Conservation (phyloP, 2,113 vertebrate genomes). For the Cololabis saira region DNA sequence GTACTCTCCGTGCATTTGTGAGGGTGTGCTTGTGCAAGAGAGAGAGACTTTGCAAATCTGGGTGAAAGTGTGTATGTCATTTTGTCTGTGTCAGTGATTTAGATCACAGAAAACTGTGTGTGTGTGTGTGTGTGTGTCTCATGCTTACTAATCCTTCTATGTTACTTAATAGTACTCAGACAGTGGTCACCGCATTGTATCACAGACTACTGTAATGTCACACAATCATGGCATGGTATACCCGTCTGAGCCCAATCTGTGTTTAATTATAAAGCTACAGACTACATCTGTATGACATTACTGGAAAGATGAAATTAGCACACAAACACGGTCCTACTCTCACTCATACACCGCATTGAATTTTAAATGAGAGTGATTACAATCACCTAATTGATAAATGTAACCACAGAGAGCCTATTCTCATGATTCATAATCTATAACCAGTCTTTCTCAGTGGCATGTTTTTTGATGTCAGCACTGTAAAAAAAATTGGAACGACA, state of each 20-base stretch:
- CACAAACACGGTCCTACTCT: constrained; percentile 75
- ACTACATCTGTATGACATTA: constrained; percentile 73
- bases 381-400: constrained; percentile 80
- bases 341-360: constrained; percentile 78
- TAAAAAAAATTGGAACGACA: constrained; percentile 49
- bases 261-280: constrained; percentile 67
- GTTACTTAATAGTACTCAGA: constrained; percentile 56
- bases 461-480: constrained; percentile 50
- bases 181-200: constrained; percentile 58
- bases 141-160: constrained; percentile 62
- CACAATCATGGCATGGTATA: constrained; percentile 45
- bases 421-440: constrained; percentile 77
- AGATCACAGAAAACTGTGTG: constrained; percentile 57
- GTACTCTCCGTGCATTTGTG: constrained; percentile 15
- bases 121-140: constrained; percentile 72
- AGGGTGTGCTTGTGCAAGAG: constrained; percentile 5
- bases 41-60: constrained; percentile 25
- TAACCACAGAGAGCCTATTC: constrained; percentile 61
- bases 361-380: constrained; percentile 74
- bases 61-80: constrained; percentile 69
- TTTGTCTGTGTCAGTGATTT: constrained; percentile 52
- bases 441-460: constrained; percentile 47
- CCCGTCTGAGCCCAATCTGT: constrained; percentile 63
- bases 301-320: constrained; percentile 78
- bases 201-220: constrained; percentile 52